Conservation (phyloP, 2,113 vertebrate species). For the Heterochromis multidens region DNA sequence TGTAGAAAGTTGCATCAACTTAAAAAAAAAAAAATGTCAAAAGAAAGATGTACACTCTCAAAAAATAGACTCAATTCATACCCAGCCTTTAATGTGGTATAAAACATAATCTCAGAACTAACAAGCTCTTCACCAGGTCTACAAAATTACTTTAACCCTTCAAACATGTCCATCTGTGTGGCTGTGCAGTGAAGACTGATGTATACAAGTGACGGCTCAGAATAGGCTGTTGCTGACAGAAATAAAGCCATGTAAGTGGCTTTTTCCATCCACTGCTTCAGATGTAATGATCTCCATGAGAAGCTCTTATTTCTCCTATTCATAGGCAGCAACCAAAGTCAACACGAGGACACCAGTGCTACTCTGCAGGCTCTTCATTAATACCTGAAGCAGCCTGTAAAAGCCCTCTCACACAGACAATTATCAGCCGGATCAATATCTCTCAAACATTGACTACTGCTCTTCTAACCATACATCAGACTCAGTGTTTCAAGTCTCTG, state of each 20-base stretch:
- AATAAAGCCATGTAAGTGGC: neutral
- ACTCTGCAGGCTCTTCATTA: constrained; percentile 13
- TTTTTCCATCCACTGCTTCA: neutral
- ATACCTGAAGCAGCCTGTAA: neutral
- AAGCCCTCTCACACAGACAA: neutral
- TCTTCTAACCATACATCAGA: neutral
- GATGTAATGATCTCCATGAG: neutral
- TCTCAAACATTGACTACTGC: neutral
- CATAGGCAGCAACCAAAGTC: constrained; percentile 14
- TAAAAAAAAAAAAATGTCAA: neutral
- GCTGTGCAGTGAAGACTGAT: neutral
- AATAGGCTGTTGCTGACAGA: neutral
- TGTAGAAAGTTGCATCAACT: neutral
- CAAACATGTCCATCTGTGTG: neutral
- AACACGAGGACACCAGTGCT: neutral
- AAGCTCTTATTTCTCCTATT: constrained; percentile 35
- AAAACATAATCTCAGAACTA: neutral
- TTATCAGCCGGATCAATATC: constrained; percentile 34
- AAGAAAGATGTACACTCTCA: neutral
- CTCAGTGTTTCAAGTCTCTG: neutral
- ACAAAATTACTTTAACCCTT: neutral
- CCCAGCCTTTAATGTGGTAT: neutral
- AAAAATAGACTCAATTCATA: neutral
- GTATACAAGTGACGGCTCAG: neutral
- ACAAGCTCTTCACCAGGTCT: neutral